A percentile compares a stretch with the other conserved stretches of the same genome.
Evolutionary conservation across 2,888 invertebrate species (phyloP).

Genomic region (Lumbricus terrestris): DNA sequence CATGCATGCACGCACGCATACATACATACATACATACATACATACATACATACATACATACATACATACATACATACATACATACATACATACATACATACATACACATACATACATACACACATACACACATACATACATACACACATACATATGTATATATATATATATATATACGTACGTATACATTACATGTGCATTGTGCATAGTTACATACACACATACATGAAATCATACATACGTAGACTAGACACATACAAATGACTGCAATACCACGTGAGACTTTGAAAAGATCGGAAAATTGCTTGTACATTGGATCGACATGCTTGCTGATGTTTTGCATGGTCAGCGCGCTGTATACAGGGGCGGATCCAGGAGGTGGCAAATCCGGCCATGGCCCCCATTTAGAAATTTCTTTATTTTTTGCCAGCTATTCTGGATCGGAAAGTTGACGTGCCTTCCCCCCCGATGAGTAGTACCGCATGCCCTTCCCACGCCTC

Average conservation of each 20-base stretch:
- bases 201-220: not conserved
- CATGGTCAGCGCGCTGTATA: too few relatives aligned
- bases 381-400: too few relatives aligned
- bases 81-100: not conserved
- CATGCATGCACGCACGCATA: not conserved
- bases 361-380: too few relatives aligned
- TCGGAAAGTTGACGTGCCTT: too few relatives aligned
- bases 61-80: not conserved
- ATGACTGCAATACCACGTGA: too few relatives aligned
- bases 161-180: not conserved
- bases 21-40: conserved; percentile 10
- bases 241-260: not conserved
- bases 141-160: not conserved
- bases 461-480: too few relatives aligned
- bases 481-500: too few relatives aligned
- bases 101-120: not conserved
- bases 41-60: not conserved
- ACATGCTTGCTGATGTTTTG: too few relatives aligned
- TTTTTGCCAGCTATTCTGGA: too few relatives aligned
- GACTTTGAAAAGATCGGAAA: too few relatives aligned
- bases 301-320: not conserved
- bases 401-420: too few relatives aligned
- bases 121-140: not conserved
- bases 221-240: not conserved
- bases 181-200: not conserved